These are phyloP conservation scores for Synanthedon vespiformis DNA, from an alignment of 2,888 invertebrate genomes.

Conservation along the genomic window DNA sequence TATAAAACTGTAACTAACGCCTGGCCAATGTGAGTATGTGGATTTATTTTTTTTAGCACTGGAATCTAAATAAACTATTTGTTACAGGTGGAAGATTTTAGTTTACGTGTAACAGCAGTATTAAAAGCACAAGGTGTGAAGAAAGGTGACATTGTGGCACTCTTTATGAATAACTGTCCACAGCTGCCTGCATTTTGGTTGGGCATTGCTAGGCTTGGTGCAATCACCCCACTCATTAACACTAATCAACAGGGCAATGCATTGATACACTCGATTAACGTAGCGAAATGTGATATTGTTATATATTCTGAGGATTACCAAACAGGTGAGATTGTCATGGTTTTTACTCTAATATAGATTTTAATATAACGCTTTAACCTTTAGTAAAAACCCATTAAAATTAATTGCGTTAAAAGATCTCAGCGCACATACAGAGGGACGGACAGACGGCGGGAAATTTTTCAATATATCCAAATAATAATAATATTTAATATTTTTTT, in stretches of 20 bases:
- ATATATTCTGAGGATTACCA: conserved; percentile 82
- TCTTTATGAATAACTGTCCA: conserved; percentile 91
- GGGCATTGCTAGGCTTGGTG: conserved; percentile 89
- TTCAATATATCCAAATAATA: no score
- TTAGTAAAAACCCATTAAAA: no score
- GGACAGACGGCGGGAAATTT: no score
- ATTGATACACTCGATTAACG: conserved; percentile 87
- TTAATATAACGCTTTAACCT: no score
- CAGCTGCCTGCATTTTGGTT: conserved; percentile 94
- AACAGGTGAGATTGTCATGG: conserved; percentile 58
- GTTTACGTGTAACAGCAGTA: conserved; percentile 85
- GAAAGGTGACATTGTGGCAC: conserved; percentile 88
- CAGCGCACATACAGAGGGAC: no score
- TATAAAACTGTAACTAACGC: no score
- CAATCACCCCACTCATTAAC: conserved; percentile 91
- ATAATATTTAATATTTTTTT: no score
- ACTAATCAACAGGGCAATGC: conserved; percentile 88
- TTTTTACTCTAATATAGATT: no score
- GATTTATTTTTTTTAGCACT: no score
- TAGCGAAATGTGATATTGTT: conserved; percentile 87
- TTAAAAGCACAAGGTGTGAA: conserved; percentile 84
- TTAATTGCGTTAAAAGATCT: no score
- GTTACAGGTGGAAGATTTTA: conserved; percentile 84
- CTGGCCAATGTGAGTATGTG: no score
- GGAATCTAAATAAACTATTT: no score